A percentile compares a stretch with the other conserved stretches of the same genome.
Evolutionary conservation across 2,797 vertebrate species (phyloP).

Genomic region (Acanthis flammea): DNA sequence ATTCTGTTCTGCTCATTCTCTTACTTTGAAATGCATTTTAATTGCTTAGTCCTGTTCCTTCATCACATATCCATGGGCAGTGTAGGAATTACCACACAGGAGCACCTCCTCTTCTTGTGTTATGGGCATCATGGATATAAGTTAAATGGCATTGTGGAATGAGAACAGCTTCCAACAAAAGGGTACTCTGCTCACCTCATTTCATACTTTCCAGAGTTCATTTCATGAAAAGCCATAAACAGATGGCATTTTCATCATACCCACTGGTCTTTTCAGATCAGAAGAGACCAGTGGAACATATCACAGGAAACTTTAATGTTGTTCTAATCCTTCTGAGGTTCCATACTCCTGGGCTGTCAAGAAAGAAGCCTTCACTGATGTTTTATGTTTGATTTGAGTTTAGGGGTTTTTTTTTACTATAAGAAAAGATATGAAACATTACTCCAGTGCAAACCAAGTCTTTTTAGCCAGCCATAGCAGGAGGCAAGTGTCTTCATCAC

Average conservation of each 20-base stretch:
- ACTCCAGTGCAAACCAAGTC: not conserved
- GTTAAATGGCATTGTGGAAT: not conserved
- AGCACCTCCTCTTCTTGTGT: not conserved
- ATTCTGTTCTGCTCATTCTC: not conserved
- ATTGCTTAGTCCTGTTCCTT: not conserved
- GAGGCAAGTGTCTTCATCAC: not conserved
- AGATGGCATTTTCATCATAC: not conserved
- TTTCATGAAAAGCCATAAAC: not conserved
- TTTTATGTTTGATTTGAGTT: not conserved
- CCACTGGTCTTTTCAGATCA: not conserved
- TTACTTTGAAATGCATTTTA: not conserved
- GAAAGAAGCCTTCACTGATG: not conserved
- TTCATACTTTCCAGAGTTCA: not conserved
- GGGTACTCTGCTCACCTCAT: not conserved
- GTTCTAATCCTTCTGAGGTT: not conserved
- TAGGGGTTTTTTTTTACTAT: not conserved
- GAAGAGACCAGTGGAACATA: not conserved
- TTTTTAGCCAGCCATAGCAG: not conserved
- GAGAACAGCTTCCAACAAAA: not conserved
- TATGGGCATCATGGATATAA: rapidly evolving
- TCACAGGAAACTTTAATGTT: not conserved
- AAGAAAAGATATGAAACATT: not conserved
- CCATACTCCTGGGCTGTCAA: not conserved
- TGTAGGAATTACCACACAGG: not conserved
- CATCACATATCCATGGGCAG: not conserved